Percentiles rank a stretch among this genome's conserved stretches.
These are phyloP conservation scores for Fringilla coelebs DNA, from an alignment of 2,797 vertebrate genomes.

Conservation along the genomic window DNA sequence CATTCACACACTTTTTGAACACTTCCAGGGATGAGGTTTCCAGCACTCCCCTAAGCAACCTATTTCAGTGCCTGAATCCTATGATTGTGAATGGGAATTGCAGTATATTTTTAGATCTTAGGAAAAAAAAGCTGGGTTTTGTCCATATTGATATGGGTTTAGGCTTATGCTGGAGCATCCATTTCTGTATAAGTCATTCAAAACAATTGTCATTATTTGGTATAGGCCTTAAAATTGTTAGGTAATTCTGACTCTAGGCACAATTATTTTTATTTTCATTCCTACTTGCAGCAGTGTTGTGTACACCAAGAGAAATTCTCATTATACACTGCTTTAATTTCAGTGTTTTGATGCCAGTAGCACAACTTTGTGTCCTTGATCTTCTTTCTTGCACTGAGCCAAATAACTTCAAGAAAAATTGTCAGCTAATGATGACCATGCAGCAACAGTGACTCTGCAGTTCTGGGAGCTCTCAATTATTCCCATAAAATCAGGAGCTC, in stretches of 20 bases:
- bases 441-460: background rate
- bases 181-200: background rate
- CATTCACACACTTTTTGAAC: background rate
- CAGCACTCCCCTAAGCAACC: background rate
- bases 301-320: background rate
- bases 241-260: background rate
- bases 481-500: background rate
- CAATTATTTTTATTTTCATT: background rate
- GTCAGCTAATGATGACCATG: background rate
- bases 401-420: background rate
- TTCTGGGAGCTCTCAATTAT: background rate
- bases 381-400: background rate
- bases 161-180: background rate
- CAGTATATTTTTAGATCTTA: background rate
- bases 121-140: background rate
- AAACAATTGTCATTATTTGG: background rate
- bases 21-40: background rate
- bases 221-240: background rate
- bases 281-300: fast-evolving
- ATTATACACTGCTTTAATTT: background rate
- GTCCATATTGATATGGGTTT: background rate
- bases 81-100: background rate
- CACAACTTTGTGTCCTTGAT: background rate
- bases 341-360: background rate
- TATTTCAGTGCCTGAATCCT: background rate